Percentiles rank a stretch among this genome's conserved stretches.
Evolutionary conservation across 2,113 vertebrate species (phyloP).

Genomic region (Osmerus eperlanus): DNA sequence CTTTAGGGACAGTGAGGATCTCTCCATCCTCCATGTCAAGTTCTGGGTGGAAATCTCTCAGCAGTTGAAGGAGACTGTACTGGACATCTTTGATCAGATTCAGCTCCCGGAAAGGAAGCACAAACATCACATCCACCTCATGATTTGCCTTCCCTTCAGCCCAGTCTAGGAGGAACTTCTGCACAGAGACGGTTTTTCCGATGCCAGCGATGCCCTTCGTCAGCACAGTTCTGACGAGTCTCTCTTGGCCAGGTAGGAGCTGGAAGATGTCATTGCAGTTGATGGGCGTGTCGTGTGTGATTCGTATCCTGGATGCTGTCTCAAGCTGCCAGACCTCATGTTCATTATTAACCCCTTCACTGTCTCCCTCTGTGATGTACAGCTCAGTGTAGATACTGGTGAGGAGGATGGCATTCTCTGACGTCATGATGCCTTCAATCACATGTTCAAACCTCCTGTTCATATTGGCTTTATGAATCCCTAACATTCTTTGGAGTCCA

Average conservation of each 20-base stretch:
- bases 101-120: slow-evolving; percentile 40
- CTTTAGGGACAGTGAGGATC: no score
- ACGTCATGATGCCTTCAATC: slow-evolving; percentile 8
- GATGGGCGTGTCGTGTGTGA: no score
- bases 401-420: not conserved
- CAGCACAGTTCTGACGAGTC: slow-evolving; percentile 25
- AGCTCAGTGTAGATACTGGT: slow-evolving; percentile 42
- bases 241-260: not conserved
- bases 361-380: slow-evolving; percentile 32
- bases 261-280: slow-evolving; percentile 22
- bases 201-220: slow-evolving; percentile 47
- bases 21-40: no score
- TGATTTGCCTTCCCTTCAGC: slow-evolving; percentile 28
- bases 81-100: slow-evolving; percentile 26
- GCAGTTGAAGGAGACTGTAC: slow-evolving; percentile 29
- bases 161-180: slow-evolving; percentile 54
- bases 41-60: slow-evolving; percentile 23
- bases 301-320: no score
- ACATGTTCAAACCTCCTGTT: slow-evolving; percentile 6
- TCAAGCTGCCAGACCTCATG: slow-evolving; percentile 30
- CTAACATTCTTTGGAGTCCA: no score
- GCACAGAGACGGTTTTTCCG: slow-evolving; percentile 46
- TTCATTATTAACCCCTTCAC: slow-evolving; percentile 29
- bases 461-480: not conserved
- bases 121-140: slow-evolving; percentile 33